Conservation (phyloP, 2,888 invertebrate genomes). For the Listrodromus nycthemerus region DNA sequence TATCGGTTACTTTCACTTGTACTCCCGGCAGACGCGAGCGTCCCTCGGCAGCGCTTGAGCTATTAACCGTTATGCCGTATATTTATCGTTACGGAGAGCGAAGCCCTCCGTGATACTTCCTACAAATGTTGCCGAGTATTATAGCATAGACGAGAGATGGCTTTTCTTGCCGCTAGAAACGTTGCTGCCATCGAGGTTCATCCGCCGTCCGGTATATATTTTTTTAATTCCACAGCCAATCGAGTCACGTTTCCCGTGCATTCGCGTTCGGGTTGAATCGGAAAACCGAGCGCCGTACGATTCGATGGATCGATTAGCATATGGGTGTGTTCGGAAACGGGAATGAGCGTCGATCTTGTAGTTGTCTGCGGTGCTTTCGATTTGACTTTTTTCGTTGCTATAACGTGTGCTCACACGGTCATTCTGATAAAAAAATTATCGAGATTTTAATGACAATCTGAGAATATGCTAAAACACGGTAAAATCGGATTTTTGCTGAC, state of each 20-base stretch:
- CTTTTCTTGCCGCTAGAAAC: too few relatives aligned
- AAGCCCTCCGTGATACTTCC: slow-evolving; percentile 19
- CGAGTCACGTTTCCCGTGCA: slow-evolving; percentile 38
- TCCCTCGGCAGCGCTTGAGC: slow-evolving; percentile 36
- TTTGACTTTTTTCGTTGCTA: background rate
- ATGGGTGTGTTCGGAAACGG: slow-evolving; percentile 29
- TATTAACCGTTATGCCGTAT: slow-evolving; percentile 58
- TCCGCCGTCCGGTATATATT: too few relatives aligned
- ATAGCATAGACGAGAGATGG: too few relatives aligned
- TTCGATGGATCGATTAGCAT: slow-evolving; percentile 53
- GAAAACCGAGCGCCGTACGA: slow-evolving; percentile 40
- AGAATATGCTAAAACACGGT: too few relatives aligned
- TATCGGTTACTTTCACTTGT: slow-evolving; percentile 61
- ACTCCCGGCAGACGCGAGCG: slow-evolving; percentile 57
- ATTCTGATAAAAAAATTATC: too few relatives aligned
- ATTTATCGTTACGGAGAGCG: slow-evolving; percentile 58
- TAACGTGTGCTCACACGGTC: too few relatives aligned
- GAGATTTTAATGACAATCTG: too few relatives aligned
- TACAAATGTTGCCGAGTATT: slow-evolving; percentile 9
- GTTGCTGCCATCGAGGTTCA: too few relatives aligned
- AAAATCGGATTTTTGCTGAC: too few relatives aligned
- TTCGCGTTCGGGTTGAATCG: slow-evolving; percentile 28
- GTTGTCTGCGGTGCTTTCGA: background rate
- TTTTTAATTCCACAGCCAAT: background rate
- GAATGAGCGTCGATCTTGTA: background rate